Evolutionary conservation across 35 echinoderm and acorn worm species (phyloP).

Genomic region (Lytechinus variegatus): DNA sequence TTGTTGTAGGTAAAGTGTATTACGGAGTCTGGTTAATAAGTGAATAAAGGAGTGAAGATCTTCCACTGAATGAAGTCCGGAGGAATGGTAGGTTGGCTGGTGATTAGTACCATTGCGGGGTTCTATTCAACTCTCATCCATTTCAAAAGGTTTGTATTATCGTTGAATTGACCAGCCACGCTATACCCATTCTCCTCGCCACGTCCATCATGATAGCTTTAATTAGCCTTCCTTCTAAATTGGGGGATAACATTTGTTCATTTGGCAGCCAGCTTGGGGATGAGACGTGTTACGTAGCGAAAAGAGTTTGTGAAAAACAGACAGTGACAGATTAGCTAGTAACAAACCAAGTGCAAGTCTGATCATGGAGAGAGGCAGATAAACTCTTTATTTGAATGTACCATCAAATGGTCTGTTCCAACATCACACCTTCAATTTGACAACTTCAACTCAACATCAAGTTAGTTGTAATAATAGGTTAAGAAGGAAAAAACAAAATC

Average conservation of each 20-base stretch:
- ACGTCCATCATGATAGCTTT: constrained; percentile 31
- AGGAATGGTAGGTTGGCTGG: neutral
- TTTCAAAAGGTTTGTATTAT: constrained; percentile 8
- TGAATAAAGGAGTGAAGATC: neutral
- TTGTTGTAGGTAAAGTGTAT: constrained; percentile 19
- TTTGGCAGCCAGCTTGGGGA: constrained; percentile 32
- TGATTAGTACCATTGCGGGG: constrained; percentile 3
- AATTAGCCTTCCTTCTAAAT: constrained; percentile 26
- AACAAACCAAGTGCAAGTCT: neutral
- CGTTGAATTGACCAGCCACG: constrained; percentile 12
- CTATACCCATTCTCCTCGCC: neutral
- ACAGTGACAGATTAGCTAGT: constrained; percentile 23
- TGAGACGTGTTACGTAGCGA: neutral
- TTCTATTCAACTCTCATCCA: neutral
- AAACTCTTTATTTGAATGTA: neutral
- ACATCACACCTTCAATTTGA: too few relatives aligned
- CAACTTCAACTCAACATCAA: too few relatives aligned
- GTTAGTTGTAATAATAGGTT: too few relatives aligned
- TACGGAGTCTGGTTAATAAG: neutral
- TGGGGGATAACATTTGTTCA: constrained; percentile 45
- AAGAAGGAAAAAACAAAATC: too few relatives aligned
- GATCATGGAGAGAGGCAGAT: neutral
- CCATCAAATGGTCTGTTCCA: too few relatives aligned
- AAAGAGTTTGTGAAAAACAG: constrained; percentile 22
- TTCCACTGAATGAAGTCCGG: neutral